A percentile compares a stretch with the other conserved stretches of the same genome.
phyloP scores from a whole-genome alignment of 2,797 vertebrate species.

The Poeciliopsis turneri region DNA sequence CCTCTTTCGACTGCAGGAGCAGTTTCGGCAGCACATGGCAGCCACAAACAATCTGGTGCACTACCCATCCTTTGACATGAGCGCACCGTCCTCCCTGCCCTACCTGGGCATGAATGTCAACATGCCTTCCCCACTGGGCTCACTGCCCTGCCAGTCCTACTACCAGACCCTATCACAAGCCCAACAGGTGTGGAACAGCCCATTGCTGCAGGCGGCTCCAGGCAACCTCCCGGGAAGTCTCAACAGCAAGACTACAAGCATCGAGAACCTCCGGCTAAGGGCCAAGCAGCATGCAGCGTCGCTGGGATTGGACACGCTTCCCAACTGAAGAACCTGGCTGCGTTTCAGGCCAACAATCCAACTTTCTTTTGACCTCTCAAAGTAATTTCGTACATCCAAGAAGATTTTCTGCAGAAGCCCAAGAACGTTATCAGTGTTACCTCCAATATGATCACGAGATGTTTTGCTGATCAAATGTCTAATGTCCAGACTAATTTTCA shows the following conservation, averaged over 20 bases:
- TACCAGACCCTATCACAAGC: slow-evolving; percentile 97
- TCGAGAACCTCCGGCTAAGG: slow-evolving; percentile 95
- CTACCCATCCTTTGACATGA: slow-evolving; percentile 96
- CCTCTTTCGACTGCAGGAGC: slow-evolving; percentile 99
- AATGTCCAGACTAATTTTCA: slow-evolving; percentile 16
- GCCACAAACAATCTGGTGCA: slow-evolving; percentile 98
- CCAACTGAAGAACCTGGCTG: slow-evolving; percentile 82
- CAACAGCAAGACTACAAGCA: slow-evolving; percentile 99
- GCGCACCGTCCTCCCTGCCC: slow-evolving; percentile 88
- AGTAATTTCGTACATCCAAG: not conserved
- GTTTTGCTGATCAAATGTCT: not conserved
- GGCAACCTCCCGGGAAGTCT: slow-evolving; percentile 82
- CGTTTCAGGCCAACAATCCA: slow-evolving; percentile 7
- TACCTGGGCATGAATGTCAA: slow-evolving; percentile 97
- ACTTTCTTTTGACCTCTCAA: slow-evolving; percentile 18
- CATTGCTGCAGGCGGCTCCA: slow-evolving; percentile 87
- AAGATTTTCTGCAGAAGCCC: slow-evolving; percentile 8
- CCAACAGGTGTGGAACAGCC: slow-evolving; percentile 95
- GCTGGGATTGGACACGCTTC: slow-evolving; percentile 93
- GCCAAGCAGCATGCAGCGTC: slow-evolving; percentile 98
- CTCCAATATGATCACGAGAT: not conserved
- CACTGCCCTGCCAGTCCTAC: slow-evolving; percentile 96
- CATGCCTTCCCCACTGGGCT: slow-evolving; percentile 91
- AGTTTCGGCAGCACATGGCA: slow-evolving; percentile 99
- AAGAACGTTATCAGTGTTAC: slow-evolving; percentile 1